Base-by-base conservation (phyloP, 2,113 vertebrate species). In the Lampris incognitus region DNA sequence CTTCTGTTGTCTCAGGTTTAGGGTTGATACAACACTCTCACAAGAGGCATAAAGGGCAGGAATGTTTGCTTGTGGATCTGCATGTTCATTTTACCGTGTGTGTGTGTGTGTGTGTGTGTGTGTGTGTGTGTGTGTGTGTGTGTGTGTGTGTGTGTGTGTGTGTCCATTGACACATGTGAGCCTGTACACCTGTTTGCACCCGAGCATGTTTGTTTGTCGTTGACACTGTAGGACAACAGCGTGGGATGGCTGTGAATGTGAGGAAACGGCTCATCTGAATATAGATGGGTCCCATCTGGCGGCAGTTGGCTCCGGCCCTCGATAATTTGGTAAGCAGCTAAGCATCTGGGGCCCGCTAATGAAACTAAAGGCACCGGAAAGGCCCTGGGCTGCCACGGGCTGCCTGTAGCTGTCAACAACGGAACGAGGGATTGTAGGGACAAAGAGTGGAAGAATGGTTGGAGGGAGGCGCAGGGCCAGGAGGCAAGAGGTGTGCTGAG, bases 201-300 rank as follows among this genome's bases (percentile, higher is more conserved):
- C 2, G 81, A 74, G 69, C 49, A 79, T 91, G 88, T 91, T 90
- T 91, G 86, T 87, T 91, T 90, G 90, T 87, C 88, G 86, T 89
- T 88, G 87, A 88, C 90, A 87, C 84, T 91, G 87, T 93, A 92
- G 91, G 91, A 93, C 91, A 94, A 90, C 89, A 83, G 78, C 76
- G 80, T 81, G 86, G 91, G 91, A 92, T 93, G 91, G 92, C 89
- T 92, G 91, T 82, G 92, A 91, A 89, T 93, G 89, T 92, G 90
- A 92, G 93, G 92, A 94, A 94, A 89, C 91, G 70, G 92, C 93
- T 94, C 90, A 95, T 94, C 94, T 94, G 93, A 95, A 94, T 95
- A 94, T 94, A 94, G 93, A 94, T 94, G 85, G 89, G 88, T 91
- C 94, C 93, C 94, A 95, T 94, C 94, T 94, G 94, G 91, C 91